Evolutionary conservation across 2,113 vertebrate species (phyloP), one percentile per base, ranked within the genome.

Genomic region (Phaethon lepturus): DNA sequence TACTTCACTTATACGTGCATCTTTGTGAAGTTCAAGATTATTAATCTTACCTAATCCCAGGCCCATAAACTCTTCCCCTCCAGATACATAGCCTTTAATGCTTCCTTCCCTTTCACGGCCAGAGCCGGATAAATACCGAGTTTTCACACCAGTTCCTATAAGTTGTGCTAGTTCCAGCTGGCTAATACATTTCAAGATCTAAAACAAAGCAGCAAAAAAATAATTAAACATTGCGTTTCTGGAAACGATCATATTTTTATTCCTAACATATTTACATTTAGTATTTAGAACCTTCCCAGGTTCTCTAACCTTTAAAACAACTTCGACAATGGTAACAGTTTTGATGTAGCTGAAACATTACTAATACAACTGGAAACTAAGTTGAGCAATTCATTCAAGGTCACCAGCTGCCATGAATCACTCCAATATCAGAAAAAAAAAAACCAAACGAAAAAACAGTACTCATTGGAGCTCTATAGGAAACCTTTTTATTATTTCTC

Each of bases 141-240:
- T 99, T 98, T 99, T 99, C 73, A 99, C 99, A 2, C 99, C 99
- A 1, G 99, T 99, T 76, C 99, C 99, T 85, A 99, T 99, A 68
- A 99, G 96, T 95, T 99, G 99, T 33, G 99, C 99, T 10, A 99
- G 98, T 79, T 99, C 99, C 98, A 99, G 97, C 97, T 99, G 99
- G 97, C 99, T 99, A 95, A 99, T 99, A 52, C 99, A 99, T 66
- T 99, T 99, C 97, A 99, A 96, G 90, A 99, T 99, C 99, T 99
- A 95, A 91, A 67, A 67, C 13, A 38, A 38, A 38, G 38, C 38
- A 38, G 38, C 38, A 20, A 87, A 63, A 83, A 74, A 8, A 69
- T 44, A 87, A 71, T 93, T 50, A 58, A 93, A 91, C 10, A 58
- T 1, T 42, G 11, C 72, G 26, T 42, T 95, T 72, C 52, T 75